These are phyloP conservation scores for Harpagoxenus sublaevis DNA, from an alignment of 2,888 invertebrate genomes.

Conservation along the genomic window DNA sequence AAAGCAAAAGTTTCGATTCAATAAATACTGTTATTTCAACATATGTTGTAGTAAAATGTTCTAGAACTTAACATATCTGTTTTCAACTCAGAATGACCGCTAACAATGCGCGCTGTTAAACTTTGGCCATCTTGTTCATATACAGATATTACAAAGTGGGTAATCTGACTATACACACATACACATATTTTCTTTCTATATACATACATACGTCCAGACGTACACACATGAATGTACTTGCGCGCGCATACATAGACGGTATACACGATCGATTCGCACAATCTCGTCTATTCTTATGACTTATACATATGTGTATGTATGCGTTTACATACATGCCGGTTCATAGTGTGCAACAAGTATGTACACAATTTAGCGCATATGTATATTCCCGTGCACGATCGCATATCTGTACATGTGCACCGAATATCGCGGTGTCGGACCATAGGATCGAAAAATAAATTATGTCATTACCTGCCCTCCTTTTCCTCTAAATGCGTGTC, in stretches of 20 bases:
- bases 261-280: constrained; percentile 31
- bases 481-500: constrained; percentile 31
- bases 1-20: constrained; percentile 19
- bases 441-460: constrained; percentile 32
- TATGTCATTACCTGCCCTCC: neutral
- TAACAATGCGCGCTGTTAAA: constrained; percentile 21
- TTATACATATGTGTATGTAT: neutral
- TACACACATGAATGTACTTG: constrained; percentile 28
- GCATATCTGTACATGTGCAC: constrained; percentile 31
- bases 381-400: constrained; percentile 4
- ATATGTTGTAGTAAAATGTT: constrained; percentile 28
- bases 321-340: constrained; percentile 3
- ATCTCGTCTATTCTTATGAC: neutral
- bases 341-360: constrained; percentile 37
- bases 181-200: constrained; percentile 22
- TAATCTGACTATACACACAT: neutral
- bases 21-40: constrained; percentile 55
- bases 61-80: constrained; percentile 36
- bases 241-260: constrained; percentile 13
- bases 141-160: constrained; percentile 41
- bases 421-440: neutral
- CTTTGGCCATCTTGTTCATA: constrained; percentile 43
- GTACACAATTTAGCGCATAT: constrained; percentile 24
- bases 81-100: constrained; percentile 21
- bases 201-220: constrained; percentile 33